Percentiles rank a stretch among this genome's conserved stretches.
Evolutionary conservation across 1,140 invertebrate species (phyloP).

Genomic region (Drosophila mauritiana): DNA sequence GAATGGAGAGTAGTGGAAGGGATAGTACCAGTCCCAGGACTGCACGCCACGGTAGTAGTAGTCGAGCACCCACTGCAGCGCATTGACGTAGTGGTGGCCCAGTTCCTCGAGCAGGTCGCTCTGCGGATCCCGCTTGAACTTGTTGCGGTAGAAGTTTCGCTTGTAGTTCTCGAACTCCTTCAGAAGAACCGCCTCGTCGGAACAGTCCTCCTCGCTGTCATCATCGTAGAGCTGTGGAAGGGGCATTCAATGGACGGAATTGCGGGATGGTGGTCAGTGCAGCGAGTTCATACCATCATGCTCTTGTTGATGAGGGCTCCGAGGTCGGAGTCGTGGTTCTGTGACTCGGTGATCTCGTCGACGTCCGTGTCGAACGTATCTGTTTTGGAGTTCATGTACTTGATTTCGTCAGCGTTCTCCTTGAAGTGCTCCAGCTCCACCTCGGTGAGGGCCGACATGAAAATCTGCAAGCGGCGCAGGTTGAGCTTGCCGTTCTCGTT

Average conservation of each 20-base stretch:
- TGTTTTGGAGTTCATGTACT: constrained; percentile 93
- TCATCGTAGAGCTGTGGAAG: constrained; percentile 48
- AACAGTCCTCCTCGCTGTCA: constrained; percentile 85
- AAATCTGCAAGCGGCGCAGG: constrained; percentile 93
- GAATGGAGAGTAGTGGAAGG: constrained; percentile 97
- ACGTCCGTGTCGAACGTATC: constrained; percentile 77
- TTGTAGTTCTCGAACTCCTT: constrained; percentile 94
- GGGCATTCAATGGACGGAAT: too few species aligned
- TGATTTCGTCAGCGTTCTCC: constrained; percentile 93
- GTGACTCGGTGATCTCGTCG: constrained; percentile 36
- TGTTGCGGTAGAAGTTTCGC: constrained; percentile 95
- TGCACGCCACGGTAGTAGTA: constrained; percentile 98
- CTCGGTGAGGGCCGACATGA: constrained; percentile 91
- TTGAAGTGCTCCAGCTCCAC: constrained; percentile 94
- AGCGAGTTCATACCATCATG: constrained; percentile 43
- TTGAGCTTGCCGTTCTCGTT: constrained; percentile 96
- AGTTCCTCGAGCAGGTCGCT: constrained; percentile 89
- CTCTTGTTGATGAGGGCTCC: constrained; percentile 66
- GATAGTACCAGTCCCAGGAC: constrained; percentile 99
- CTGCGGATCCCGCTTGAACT: constrained; percentile 91
- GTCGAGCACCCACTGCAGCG: constrained; percentile 97
- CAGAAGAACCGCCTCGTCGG: constrained; percentile 85
- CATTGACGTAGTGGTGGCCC: constrained; percentile 91
- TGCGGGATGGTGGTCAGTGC: too few species aligned
- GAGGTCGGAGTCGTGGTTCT: constrained; percentile 81